Base-by-base conservation (phyloP, 2,113 vertebrate species). In the Passer montanus region DNA sequence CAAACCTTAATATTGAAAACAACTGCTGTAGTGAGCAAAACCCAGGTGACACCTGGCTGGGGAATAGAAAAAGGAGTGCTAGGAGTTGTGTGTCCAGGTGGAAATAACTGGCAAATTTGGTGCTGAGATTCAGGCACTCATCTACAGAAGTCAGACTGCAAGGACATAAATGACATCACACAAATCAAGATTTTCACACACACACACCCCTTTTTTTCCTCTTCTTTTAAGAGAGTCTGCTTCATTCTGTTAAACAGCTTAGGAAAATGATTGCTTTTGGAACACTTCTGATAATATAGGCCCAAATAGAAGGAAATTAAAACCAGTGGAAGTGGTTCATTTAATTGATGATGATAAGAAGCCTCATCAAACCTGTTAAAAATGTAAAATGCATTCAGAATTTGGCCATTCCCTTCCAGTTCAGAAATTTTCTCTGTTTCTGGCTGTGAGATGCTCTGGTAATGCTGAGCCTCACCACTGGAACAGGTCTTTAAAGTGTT, bases 191-290 rank as follows among this genome's bases (percentile, higher is more conserved):
- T 87, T 63, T 64, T 37, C 9, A 37, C 33, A 31, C 67, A 33
- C 67, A 33, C 16, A 3, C 3, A 0, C 1, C 1, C 4, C 2
- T 8, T 30, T 30, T 33, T 26, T 14, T 19, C 3, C 15, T 67
- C 28, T 30, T 30, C 20, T 33, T 49, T 27, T 27, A 15, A 11
- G 10, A 49, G 35, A 49, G 35, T 50, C 53, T 82, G 23, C 46
- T 83, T 87, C 22, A 16, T 88, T 44, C 68, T 46, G 10, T 72
- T 63, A 73, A 37, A 56, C 10, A 43, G 39, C 15, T 69, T 35
- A 33, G 30, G 18, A 28, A 87, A 77, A 33, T 67, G 4, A 27
- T 16, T 76, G 63, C 17, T 72, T 73, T 84, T 80, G 43, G 68
- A 90, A 41, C 13, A 35, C 28, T 70, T 27, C 9, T 62, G 6